Base-by-base conservation (phyloP, 2,888 invertebrate genomes). In the Litoditis marina region DNA sequence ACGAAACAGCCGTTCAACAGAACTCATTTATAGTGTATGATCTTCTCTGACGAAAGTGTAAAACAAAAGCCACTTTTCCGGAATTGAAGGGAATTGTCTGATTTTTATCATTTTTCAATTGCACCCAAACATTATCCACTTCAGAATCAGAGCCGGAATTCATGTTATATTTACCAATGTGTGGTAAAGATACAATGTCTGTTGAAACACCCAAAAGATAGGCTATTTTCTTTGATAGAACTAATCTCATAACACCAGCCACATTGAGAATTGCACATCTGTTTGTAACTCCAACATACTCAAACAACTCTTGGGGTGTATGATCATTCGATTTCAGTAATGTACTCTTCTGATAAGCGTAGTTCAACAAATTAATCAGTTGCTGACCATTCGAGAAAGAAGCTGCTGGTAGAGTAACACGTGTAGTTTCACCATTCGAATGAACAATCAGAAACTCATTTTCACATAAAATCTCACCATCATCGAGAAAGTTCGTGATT, bases 51-150 rank as follows among this genome's bases (percentile, higher is more conserved):
- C 60, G 60, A 13, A 60, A 54, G 39, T 60, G 60, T 8, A 60
- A 46, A 2, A 60, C 53, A 2, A 60, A 1, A 0, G 53, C 53
- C 19, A 60, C 36, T 22, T 60, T 60, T 13, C 60, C 60, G 25
- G 60, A 60, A 27, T 53, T 60, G 31, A 54, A 60, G 13, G 46
- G 47, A 11, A 60, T 47, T 19, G 53, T 52, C 16, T 60, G 60
- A 28, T 60, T 47, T 11, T 53, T 30, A 34, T 60, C 60, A 27
- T 60, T 51, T 19, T 51, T 50, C 3, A 60, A 51, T 28, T 52
- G 42, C 2, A 60, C 51, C 0, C 25, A 31, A 27, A 60, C 42
- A 0, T 51, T 34, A 13, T 27, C 6, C 2, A 52, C 25, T 1
- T 30, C 7, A 11, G 4, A 19, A 19, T 60, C 60, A 0, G 53